phyloP scores from a whole-genome alignment of 2,888 invertebrate genomes.

The Spodoptera picta region DNA sequence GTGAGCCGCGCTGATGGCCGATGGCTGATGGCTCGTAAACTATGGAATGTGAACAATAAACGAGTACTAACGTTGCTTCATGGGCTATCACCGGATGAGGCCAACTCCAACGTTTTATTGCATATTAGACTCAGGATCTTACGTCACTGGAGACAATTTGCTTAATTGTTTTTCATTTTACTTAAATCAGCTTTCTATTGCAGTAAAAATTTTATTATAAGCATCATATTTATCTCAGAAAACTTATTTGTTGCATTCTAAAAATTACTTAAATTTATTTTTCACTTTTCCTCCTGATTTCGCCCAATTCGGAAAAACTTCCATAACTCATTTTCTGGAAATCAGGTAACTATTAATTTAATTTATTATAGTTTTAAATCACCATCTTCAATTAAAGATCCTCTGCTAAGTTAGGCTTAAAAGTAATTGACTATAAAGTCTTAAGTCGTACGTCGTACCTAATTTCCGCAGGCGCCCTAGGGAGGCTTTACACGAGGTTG shows the following conservation, averaged over 20 bases:
- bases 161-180: constrained; percentile 10
- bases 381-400: no score
- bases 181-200: no score
- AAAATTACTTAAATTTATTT: no score
- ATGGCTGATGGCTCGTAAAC: constrained; percentile 44
- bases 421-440: background rate
- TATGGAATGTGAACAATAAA: constrained; percentile 55
- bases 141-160: constrained; percentile 11
- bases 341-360: no score
- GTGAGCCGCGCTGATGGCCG: constrained; percentile 15
- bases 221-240: no score
- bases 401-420: no score
- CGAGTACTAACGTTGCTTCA: constrained; percentile 50
- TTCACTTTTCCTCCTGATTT: no score
- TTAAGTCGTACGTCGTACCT: constrained; percentile 4
- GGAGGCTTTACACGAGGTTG: constrained; percentile 2
- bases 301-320: no score
- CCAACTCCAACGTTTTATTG: constrained; percentile 14
- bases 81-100: constrained; percentile 23
- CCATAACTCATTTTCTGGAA: no score
- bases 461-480: background rate
- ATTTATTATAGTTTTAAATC: no score
- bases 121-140: background rate
- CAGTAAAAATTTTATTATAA: no score
- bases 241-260: no score